Percentiles rank a stretch among this genome's conserved stretches.
Conservation (phyloP, 1,140 invertebrate genomes). For the Heliconius melpomene region DNA sequence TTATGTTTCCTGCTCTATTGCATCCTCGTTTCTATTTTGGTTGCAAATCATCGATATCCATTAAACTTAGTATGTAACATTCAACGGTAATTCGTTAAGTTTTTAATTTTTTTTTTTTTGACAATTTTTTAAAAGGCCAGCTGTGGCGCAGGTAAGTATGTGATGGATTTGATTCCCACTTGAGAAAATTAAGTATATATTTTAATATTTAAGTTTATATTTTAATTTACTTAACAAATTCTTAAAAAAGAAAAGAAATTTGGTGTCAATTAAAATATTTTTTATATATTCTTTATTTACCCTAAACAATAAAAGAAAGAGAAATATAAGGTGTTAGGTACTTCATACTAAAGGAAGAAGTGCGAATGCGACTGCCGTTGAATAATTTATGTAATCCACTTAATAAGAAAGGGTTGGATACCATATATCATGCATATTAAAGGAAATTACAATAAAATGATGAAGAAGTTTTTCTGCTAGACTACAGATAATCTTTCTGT, state of each 20-base stretch:
- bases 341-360: background rate
- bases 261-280: background rate
- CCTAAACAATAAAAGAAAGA: background rate
- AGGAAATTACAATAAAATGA: slow-evolving; percentile 14
- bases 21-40: slow-evolving; percentile 23
- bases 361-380: slow-evolving; percentile 50
- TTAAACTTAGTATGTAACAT: background rate
- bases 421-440: slow-evolving; percentile 6
- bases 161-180: too few relatives aligned
- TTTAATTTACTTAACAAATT: too few relatives aligned
- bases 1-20: slow-evolving; percentile 34
- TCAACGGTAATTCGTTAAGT: background rate
- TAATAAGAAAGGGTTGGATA: slow-evolving; percentile 5
- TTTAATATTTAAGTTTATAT: too few relatives aligned
- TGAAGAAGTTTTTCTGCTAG: background rate
- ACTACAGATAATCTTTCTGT: too few relatives aligned
- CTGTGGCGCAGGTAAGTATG: too few relatives aligned
- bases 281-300: background rate
- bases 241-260: too few relatives aligned
- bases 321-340: background rate
- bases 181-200: too few relatives aligned
- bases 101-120: background rate
- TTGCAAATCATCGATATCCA: background rate
- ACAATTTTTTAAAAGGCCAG: background rate
- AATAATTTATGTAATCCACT: slow-evolving; percentile 70